Evolutionary conservation across 2,797 vertebrate species (phyloP).

Genomic region (Moxostoma hubbsi): DNA sequence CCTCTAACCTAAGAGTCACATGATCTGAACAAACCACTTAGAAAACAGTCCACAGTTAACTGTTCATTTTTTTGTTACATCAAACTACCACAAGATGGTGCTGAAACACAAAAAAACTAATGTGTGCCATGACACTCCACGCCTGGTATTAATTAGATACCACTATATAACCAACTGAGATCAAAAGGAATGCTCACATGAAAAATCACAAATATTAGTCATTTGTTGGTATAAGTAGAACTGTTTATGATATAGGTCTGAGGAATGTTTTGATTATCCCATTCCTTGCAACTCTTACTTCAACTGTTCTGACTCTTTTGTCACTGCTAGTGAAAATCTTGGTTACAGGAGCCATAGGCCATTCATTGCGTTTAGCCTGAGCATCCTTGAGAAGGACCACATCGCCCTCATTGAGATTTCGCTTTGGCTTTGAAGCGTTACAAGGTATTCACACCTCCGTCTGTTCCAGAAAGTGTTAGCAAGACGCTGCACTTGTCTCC

Average conservation of each 20-base stretch:
- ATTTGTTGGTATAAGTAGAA: not conserved
- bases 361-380: not conserved
- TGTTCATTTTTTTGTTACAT: too few relatives aligned
- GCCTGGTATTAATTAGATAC: not conserved
- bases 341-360: not conserved
- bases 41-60: too few relatives aligned
- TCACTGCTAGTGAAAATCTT: not conserved
- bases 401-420: not conserved
- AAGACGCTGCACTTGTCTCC: not conserved
- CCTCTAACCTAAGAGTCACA: too few relatives aligned
- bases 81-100: too few relatives aligned
- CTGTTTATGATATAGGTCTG: not conserved
- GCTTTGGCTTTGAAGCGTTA: not conserved
- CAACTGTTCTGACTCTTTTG: not conserved
- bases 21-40: too few relatives aligned
- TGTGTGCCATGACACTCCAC: not conserved
- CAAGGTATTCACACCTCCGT: not conserved
- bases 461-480: not conserved
- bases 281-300: not conserved
- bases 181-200: not conserved
- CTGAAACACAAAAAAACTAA: not conserved
- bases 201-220: not conserved
- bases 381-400: not conserved
- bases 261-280: slow-evolving; percentile 4
- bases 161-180: not conserved